Conservation (phyloP, 2,113 vertebrate genomes). For the Oncorhynchus mykiss region DNA sequence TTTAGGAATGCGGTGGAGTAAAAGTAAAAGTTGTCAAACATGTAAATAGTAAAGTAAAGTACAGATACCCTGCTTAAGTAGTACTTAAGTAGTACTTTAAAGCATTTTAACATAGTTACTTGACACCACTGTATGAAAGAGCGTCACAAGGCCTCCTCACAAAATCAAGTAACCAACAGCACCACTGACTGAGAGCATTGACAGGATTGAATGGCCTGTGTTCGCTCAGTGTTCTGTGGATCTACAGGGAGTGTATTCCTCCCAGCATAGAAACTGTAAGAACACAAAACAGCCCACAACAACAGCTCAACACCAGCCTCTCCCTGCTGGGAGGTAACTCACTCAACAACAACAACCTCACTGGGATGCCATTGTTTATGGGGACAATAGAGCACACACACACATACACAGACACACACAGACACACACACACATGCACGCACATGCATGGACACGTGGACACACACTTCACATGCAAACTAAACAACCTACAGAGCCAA, state of each 20-base stretch:
- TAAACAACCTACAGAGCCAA: not conserved
- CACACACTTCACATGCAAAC: not conserved
- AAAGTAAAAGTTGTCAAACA: too few relatives aligned
- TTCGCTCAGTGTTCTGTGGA: slow-evolving; percentile 21
- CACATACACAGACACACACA: too few relatives aligned
- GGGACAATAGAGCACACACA: not conserved
- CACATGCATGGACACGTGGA: not conserved
- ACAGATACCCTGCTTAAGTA: too few relatives aligned
- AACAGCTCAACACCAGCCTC: slow-evolving; percentile 11
- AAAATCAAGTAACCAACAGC: not conserved
- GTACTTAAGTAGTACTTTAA: too few relatives aligned
- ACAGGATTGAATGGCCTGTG: not conserved
- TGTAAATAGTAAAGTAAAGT: too few relatives aligned
- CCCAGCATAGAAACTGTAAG: slow-evolving; percentile 13
- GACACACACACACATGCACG: not conserved
- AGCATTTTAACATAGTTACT: too few relatives aligned
- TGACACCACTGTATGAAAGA: too few relatives aligned
- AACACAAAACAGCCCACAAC: slow-evolving; percentile 23
- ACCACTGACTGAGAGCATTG: slow-evolving; percentile 16
- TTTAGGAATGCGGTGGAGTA: too few relatives aligned
- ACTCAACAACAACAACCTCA: slow-evolving; percentile 31
- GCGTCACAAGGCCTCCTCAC: too few relatives aligned
- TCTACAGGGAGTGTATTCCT: slow-evolving; percentile 13
- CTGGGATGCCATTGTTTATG: slow-evolving; percentile 9
- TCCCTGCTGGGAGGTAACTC: slow-evolving; percentile 19